Evolutionary conservation across 2,888 invertebrate species (phyloP).

Genomic region (Heteromyza rotundicornis): DNA sequence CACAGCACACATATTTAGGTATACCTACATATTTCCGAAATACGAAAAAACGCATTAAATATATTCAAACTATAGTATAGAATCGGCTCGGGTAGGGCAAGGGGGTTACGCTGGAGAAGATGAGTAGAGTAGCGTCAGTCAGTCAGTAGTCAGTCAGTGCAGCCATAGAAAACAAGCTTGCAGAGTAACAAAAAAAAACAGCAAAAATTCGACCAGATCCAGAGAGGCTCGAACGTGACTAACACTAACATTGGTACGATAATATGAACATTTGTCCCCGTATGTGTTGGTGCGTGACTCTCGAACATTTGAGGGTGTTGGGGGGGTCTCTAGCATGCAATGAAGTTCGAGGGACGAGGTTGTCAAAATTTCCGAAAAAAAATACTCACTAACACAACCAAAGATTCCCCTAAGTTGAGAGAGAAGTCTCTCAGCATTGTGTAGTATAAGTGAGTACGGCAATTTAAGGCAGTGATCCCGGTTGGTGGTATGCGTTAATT

Average conservation of each 20-base stretch:
- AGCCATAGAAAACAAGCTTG: slow-evolving; percentile 28
- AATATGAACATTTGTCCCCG: not conserved
- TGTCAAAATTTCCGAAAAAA: slow-evolving; percentile 20
- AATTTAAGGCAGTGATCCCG: not conserved
- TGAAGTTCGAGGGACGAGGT: not conserved
- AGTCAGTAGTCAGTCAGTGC: slow-evolving; percentile 8
- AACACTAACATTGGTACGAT: slow-evolving; percentile 21
- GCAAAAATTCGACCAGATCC: slow-evolving; percentile 6
- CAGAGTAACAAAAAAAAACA: too few species aligned
- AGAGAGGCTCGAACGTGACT: slow-evolving; percentile 27
- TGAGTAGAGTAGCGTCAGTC: not conserved
- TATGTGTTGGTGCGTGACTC: not conserved
- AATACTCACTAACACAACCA: too few species aligned
- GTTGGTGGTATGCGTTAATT: too few species aligned
- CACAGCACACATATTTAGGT: slow-evolving; percentile 6
- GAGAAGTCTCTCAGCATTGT: too few species aligned
- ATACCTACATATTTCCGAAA: not conserved
- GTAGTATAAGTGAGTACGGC: not conserved
- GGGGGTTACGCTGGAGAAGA: not conserved
- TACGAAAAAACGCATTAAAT: slow-evolving; percentile 5
- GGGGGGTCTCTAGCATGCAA: too few species aligned
- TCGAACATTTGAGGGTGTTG: too few species aligned
- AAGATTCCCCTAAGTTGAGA: too few species aligned
- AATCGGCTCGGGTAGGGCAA: not conserved
- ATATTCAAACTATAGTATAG: not conserved